phyloP scores from a whole-genome alignment of 2,888 invertebrate species.

The Catocala nupta region DNA sequence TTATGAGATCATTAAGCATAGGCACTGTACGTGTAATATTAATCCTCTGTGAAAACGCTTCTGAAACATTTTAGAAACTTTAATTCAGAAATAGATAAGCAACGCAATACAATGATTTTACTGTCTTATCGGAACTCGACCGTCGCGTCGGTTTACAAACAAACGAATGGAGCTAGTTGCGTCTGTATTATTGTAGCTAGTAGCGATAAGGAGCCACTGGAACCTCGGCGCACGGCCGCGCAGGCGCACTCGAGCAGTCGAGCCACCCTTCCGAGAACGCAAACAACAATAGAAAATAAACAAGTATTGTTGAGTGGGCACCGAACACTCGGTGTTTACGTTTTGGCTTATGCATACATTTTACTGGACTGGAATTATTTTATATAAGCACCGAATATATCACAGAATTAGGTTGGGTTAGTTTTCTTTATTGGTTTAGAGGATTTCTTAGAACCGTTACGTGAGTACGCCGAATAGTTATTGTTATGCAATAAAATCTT shows the following conservation, averaged over 20 bases:
- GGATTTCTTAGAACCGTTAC: background rate
- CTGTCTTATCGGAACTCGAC: background rate
- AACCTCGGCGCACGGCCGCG: constrained; percentile 12
- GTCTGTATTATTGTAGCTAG: constrained; percentile 35
- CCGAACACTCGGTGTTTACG: constrained; percentile 9
- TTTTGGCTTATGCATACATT: constrained; percentile 15
- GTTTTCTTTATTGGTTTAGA: background rate
- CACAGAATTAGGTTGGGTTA: background rate
- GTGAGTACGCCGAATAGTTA: background rate
- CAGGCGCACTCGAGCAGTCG: constrained; percentile 23
- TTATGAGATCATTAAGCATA: too few relatives aligned
- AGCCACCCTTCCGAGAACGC: constrained; percentile 59
- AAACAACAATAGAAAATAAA: constrained; percentile 58
- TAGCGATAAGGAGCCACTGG: constrained; percentile 34
- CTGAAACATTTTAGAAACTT: too few relatives aligned
- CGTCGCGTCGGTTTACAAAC: constrained; percentile 40
- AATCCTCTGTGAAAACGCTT: too few relatives aligned
- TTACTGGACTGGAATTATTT: constrained; percentile 7
- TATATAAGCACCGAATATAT: constrained; percentile 3
- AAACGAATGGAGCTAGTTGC: constrained; percentile 26
- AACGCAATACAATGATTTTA: background rate
- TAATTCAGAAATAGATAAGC: background rate
- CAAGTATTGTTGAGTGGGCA: constrained; percentile 41
- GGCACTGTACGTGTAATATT: too few relatives aligned
- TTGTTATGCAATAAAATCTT: too few relatives aligned